Conservation (phyloP, 2,888 invertebrate species). For the Lithophane ornitopus region DNA sequence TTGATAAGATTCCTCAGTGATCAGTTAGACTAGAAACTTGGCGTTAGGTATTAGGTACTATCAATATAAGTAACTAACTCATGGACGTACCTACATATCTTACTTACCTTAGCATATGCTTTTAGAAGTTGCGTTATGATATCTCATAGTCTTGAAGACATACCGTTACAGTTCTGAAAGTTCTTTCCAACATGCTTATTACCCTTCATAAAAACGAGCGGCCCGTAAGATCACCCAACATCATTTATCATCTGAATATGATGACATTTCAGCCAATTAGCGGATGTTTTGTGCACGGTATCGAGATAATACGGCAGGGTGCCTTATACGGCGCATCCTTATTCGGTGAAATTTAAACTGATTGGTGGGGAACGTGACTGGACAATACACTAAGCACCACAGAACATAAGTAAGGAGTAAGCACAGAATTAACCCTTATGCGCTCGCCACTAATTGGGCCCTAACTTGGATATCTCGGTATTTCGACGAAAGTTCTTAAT, state of each 20-base stretch:
- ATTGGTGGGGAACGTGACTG: slow-evolving; percentile 83
- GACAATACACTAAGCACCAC: slow-evolving; percentile 81
- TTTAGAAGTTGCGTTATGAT: no score
- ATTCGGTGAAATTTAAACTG: slow-evolving; percentile 87
- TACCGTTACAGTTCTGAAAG: slow-evolving; percentile 27
- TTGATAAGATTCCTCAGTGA: not conserved
- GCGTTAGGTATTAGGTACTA: not conserved
- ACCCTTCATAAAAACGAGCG: slow-evolving; percentile 41
- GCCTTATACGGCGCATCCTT: slow-evolving; percentile 81
- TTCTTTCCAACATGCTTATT: slow-evolving; percentile 34
- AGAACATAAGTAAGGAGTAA: slow-evolving; percentile 53
- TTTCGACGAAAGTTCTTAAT: slow-evolving; percentile 66
- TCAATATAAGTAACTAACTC: not conserved
- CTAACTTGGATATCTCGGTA: slow-evolving; percentile 79
- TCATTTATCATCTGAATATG: slow-evolving; percentile 79
- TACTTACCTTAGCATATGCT: no score
- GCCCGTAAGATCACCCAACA: slow-evolving; percentile 40
- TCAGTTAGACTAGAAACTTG: slow-evolving; percentile 1
- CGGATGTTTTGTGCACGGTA: slow-evolving; percentile 77
- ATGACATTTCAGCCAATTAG: slow-evolving; percentile 87
- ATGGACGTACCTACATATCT: no score
- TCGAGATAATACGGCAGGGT: slow-evolving; percentile 76
- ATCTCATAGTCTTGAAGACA: no score
- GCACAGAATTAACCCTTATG: slow-evolving; percentile 76
- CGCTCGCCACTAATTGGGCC: slow-evolving; percentile 84